phyloP scores from a whole-genome alignment of 2,113 vertebrate genomes.

The Python bivittatus region DNA sequence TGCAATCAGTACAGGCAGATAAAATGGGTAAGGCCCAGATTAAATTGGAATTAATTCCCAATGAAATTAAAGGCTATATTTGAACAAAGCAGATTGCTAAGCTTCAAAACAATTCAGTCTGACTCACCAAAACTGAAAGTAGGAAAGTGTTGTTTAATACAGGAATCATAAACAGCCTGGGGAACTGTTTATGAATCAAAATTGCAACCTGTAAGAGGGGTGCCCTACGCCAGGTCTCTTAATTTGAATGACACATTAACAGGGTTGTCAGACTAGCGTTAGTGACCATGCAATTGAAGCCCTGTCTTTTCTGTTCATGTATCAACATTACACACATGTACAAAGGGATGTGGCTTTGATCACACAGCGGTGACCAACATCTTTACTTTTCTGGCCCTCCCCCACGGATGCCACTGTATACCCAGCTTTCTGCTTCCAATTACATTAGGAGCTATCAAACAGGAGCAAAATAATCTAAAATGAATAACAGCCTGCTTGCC shows the following conservation, averaged over 20 bases:
- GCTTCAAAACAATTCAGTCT: neutral
- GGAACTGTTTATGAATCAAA: neutral
- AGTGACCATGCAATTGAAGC: no score
- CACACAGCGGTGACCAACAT: neutral
- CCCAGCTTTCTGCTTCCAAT: neutral
- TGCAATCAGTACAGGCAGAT: neutral
- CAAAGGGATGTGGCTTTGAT: neutral
- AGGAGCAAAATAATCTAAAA: neutral
- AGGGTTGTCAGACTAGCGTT: no score
- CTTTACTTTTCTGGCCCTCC: neutral
- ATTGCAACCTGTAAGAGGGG: neutral
- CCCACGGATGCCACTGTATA: neutral
- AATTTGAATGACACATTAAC: neutral
- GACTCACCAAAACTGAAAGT: no score
- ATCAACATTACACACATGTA: neutral
- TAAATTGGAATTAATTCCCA: neutral
- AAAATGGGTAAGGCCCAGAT: neutral
- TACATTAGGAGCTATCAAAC: neutral
- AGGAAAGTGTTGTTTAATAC: neutral
- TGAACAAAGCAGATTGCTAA: neutral
- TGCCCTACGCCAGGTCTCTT: neutral
- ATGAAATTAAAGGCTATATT: neutral
- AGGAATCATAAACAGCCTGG: neutral
- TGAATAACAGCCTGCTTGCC: neutral
- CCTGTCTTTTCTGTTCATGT: neutral